These are phyloP conservation scores for Leucoptera coffeella DNA, from an alignment of 2,888 invertebrate species.

Conservation along the genomic window DNA sequence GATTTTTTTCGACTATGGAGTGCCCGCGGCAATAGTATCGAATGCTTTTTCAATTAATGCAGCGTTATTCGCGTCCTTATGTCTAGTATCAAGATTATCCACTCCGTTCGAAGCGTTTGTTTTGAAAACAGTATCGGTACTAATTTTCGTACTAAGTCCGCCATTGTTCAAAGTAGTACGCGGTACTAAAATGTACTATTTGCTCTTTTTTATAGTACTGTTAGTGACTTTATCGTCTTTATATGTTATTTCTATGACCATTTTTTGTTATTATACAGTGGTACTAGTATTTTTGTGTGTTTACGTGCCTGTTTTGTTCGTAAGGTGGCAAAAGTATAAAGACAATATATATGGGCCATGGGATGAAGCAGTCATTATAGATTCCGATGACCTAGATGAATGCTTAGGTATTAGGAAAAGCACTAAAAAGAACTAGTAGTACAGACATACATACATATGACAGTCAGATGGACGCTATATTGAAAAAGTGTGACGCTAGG, in stretches of 20 bases:
- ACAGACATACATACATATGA: neutral
- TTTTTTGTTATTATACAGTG: conserved; percentile 56
- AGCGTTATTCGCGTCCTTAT: conserved; percentile 91
- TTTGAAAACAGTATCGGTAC: conserved; percentile 81
- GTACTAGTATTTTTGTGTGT: conserved; percentile 61
- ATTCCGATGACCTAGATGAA: conserved; percentile 48
- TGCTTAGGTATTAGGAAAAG: conserved; percentile 2
- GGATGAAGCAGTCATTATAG: conserved; percentile 87
- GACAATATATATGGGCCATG: conserved; percentile 95
- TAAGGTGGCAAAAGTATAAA: conserved; percentile 71
- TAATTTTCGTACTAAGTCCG: conserved; percentile 86
- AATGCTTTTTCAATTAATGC: conserved; percentile 90
- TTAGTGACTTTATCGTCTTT: conserved; percentile 43
- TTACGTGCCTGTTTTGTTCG: conserved; percentile 70
- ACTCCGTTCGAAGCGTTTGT: conserved; percentile 85
- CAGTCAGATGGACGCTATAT: neutral
- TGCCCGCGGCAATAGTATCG: conserved; percentile 81
- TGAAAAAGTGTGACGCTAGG: neutral
- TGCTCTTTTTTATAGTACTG: conserved; percentile 44
- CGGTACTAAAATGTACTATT: conserved; percentile 45
- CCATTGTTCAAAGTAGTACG: conserved; percentile 63
- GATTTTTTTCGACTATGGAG: conserved; percentile 88
- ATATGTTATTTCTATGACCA: conserved; percentile 48
- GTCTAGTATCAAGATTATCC: conserved; percentile 85
- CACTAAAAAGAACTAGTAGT: neutral